Evolutionary conservation across 2,797 vertebrate species (phyloP), one percentile per base, ranked within the genome.

Genomic region (Anguilla obscura): DNA sequence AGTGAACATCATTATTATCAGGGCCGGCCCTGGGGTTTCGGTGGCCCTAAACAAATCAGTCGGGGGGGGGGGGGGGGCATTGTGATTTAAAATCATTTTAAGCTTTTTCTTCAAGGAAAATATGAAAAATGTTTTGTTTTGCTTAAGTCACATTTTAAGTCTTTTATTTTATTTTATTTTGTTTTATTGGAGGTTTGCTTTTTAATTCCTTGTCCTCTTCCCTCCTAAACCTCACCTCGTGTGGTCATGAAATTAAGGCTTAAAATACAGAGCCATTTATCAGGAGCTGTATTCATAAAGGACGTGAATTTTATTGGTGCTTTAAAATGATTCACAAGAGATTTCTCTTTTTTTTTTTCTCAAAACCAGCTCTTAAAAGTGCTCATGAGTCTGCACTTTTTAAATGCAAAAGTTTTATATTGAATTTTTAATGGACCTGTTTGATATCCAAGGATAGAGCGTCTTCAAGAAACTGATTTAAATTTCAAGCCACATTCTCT

Each of bases 331-430:
- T 82, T 48, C 45, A 50, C 79, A 48, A 82, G 40, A 50, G 24
- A 50, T 50, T 82, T 82, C 40, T 50, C 79, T 82, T 82, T 50
- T 14, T 50, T 14, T 50, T 4, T 50, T 21, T 1, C 6, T 40
- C 74, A n/a, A 21, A 82, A 24, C 45, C 79, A 82, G 45, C 40
- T 82, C 79, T 50, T 82, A 24, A 82, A 79, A 82, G 24, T 82
- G 9, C 45, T 45, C 36, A 24, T 50, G 45, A 82, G 45, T 50
- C 79, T 82, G 79, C 40, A 82, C 40, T 82, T 79, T 79, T 36
- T 14, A 76, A 36, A 76, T 21, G 74, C 16, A n/a, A 50, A 24
- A 45, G 40, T 82, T 82, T 82, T 82, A 82, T 48, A 45, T 50
- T n/a, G 21, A 50, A 82, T 45, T 36, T 82, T 82, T n/a, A 82